Percentiles rank a stretch among this genome's conserved stretches.
Evolutionary conservation across 1,140 invertebrate genomes (phyloP).

Genomic region (Orius insidiosus): DNA sequence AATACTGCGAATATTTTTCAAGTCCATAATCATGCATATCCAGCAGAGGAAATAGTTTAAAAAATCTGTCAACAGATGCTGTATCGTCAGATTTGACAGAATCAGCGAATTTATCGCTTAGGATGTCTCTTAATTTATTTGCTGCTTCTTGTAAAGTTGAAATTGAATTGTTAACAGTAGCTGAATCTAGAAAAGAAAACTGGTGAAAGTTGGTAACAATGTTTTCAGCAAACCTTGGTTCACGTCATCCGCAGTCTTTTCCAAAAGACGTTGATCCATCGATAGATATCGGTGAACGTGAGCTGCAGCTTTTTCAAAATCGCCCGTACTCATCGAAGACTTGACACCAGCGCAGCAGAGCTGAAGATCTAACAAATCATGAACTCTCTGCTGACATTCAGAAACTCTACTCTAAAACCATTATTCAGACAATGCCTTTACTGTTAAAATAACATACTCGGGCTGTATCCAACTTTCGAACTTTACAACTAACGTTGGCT

Average conservation of each 20-base stretch:
- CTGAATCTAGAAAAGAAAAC: conserved; percentile 33
- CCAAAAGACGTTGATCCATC: conserved; percentile 81
- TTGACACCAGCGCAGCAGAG: conserved; percentile 90
- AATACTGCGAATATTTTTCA: conserved; percentile 76
- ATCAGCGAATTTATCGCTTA: conserved; percentile 75
- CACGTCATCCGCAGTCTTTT: conserved; percentile 58
- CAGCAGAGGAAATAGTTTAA: conserved; percentile 93
- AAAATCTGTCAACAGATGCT: conserved; percentile 85
- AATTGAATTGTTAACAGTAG: conserved; percentile 58
- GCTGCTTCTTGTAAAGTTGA: conserved; percentile 73
- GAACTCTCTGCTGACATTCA: conserved; percentile 85
- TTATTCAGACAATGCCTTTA: background rate
- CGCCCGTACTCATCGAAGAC: conserved; percentile 75
- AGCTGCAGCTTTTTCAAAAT: conserved; percentile 82
- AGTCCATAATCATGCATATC: conserved; percentile 84
- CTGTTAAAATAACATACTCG: conserved; percentile 42
- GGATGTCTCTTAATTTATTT: conserved; percentile 48
- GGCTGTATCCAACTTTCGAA: conserved; percentile 80
- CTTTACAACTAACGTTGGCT: conserved; percentile 90
- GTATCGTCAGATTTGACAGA: conserved; percentile 77
- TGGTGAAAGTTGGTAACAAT: background rate
- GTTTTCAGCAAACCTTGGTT: conserved; percentile 33
- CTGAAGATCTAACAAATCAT: conserved; percentile 90
- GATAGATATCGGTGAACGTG: conserved; percentile 89
- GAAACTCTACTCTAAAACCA: conserved; percentile 64